Percentiles rank a stretch among this genome's conserved stretches.
Conservation (phyloP, 2,797 vertebrate species). For the Florisuga fusca region DNA sequence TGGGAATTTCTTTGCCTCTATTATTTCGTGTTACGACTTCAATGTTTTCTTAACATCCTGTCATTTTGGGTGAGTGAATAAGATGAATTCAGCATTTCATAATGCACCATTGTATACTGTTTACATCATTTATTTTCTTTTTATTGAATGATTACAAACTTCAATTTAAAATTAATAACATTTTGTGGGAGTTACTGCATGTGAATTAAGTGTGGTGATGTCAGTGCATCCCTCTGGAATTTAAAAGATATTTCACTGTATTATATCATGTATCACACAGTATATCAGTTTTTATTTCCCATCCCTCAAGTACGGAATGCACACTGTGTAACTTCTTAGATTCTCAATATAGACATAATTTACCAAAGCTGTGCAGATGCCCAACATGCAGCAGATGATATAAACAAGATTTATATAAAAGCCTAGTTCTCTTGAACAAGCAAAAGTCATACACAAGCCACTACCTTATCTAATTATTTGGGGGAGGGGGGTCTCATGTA, state of each 20-base stretch:
- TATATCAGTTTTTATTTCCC: constrained; percentile 86
- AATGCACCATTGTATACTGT: constrained; percentile 61
- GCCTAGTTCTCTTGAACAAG: constrained; percentile 70
- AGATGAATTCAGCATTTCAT: constrained; percentile 61
- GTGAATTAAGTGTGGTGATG: constrained; percentile 76
- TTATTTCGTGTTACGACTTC: constrained; percentile 58
- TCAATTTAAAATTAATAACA: constrained; percentile 74
- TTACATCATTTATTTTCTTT: constrained; percentile 78
- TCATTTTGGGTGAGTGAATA: constrained; percentile 18
- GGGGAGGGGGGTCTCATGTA: constrained; percentile 6
- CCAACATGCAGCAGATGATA: constrained; percentile 74
- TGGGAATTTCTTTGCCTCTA: constrained; percentile 52
- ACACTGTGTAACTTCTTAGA: constrained; percentile 80
- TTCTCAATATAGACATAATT: constrained; percentile 82
- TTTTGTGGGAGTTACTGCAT: constrained; percentile 70
- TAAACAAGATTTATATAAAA: constrained; percentile 75
- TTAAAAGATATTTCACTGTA: constrained; percentile 80
- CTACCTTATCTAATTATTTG: constrained; percentile 52
- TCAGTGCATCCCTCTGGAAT: constrained; percentile 78
- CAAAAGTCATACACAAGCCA: constrained; percentile 34
- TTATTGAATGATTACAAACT: constrained; percentile 73
- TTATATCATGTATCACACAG: constrained; percentile 79
- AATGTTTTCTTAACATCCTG: constrained; percentile 52
- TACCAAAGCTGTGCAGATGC: constrained; percentile 78
- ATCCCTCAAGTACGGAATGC: constrained; percentile 82